Percentiles rank a stretch among this genome's conserved stretches.
These are phyloP conservation scores for Alsophila aescularia DNA, from an alignment of 2,888 invertebrate genomes.

Conservation along the genomic window DNA sequence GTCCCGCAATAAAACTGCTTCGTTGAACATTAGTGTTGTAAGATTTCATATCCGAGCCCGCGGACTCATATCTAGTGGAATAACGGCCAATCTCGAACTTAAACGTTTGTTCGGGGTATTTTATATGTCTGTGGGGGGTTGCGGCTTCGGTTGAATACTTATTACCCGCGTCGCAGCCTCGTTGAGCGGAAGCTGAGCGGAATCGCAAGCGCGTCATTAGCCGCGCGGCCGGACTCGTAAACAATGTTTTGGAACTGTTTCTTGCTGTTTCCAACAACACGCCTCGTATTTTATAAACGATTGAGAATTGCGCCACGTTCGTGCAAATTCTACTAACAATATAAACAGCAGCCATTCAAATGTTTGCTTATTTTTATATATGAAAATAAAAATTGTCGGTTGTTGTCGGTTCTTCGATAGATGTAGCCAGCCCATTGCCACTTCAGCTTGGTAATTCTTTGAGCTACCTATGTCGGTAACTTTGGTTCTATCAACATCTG, in stretches of 20 bases:
- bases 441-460: no score
- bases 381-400: no score
- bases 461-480: no score
- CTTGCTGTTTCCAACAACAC: neutral
- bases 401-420: no score
- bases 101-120: constrained; percentile 44
- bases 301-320: constrained; percentile 1
- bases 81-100: constrained; percentile 42
- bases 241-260: constrained; percentile 1
- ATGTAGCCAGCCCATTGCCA: no score
- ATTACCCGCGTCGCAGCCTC: constrained; percentile 39
- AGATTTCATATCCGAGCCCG: constrained; percentile 38
- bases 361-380: neutral
- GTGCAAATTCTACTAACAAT: neutral
- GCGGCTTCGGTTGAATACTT: constrained; percentile 42
- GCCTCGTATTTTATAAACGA: constrained; percentile 1
- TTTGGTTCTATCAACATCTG: no score
- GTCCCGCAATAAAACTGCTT: constrained; percentile 47
- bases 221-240: constrained; percentile 1
- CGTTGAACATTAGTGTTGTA: constrained; percentile 47
- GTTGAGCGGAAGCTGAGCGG: constrained; percentile 15
- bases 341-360: neutral
- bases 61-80: constrained; percentile 26
- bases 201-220: constrained; percentile 25
- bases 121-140: constrained; percentile 37